Evolutionary conservation across 2,888 invertebrate species (phyloP), one percentile per base, ranked within the genome.

Genomic region (Caenorhabditis sp.): DNA sequence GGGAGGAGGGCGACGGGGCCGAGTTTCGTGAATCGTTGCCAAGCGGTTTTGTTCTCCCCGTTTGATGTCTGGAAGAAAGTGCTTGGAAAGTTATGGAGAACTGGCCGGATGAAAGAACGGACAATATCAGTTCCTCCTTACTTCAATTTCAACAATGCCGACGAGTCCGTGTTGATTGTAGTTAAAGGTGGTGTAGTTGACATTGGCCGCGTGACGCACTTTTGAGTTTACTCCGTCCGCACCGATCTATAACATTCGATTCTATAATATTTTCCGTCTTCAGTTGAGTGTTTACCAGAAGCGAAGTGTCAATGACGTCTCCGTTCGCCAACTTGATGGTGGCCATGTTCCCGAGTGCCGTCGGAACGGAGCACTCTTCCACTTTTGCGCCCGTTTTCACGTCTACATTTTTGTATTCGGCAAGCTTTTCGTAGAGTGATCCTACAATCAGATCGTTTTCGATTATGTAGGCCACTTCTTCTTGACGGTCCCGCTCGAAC

Each of bases 1-100:
- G 98, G 99, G 59, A 99, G 90, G 24, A 98, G 89, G 3, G 98
- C 98, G 24, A 99, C 92, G 0, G 97, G 96, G 0, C 98, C 98
- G 2, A 93, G 93, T 0, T 95, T 94, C 76, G 96, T 90, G 91
- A 97, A 97, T 80, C 96, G 92, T 90, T 99, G 98, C 97, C 97
- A 99, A 0, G 97, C 98, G 2, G 94, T 94, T 27, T 92, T 92
- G 90, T 97, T 97, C 62, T 93, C 93, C 13, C 92, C 91, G 48
- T 92, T 91, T 93, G 94, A 90, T 89, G 90, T 82, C 61, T 74
- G 45, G 2, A 30, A 32, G 8, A 20, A 30, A 13, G 6, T 3
- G 13, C 3, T 22, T 37, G 32, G 8, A n/a, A n/a, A n/a, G n/a
- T n/a, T n/a, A n/a, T n/a, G n/a, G n/a, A n/a, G n/a, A n/a, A n/a